Conservation (phyloP, 2,797 vertebrate species). For the Hapalemur alaotrensis region DNA sequence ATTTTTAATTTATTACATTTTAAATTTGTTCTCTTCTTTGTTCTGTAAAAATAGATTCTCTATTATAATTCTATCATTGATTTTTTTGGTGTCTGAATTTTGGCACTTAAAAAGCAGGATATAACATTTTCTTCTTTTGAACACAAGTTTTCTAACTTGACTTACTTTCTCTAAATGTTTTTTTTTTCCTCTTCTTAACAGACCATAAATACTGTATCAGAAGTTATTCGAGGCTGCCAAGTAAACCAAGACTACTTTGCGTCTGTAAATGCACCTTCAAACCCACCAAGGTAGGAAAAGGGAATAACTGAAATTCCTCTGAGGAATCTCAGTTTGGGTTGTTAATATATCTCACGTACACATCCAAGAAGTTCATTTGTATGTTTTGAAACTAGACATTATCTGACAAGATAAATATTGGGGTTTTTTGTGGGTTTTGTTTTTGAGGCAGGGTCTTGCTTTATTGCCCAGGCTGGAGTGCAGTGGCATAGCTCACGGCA, state of each 20-base stretch:
- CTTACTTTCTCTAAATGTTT: conserved; percentile 34
- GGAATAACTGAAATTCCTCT: not conserved
- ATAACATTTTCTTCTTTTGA: conserved; percentile 34
- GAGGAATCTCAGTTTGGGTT: not conserved
- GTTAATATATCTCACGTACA: not conserved
- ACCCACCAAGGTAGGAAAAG: conserved; percentile 92
- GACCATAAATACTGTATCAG: conserved; percentile 99
- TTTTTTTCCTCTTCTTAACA: conserved; percentile 76
- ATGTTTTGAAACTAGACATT: not conserved
- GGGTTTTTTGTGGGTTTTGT: not conserved
- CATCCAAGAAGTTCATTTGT: not conserved
- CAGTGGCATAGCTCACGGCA: too few relatives aligned
- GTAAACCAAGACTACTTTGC: conserved; percentile 99
- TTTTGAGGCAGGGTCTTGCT: not conserved
- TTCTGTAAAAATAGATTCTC: not conserved
- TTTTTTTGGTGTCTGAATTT: not conserved
- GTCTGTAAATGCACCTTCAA: conserved; percentile 98
- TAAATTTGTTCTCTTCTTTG: conserved; percentile 2
- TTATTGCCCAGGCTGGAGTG: not conserved
- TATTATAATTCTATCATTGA: not conserved
- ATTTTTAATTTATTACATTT: conserved; percentile 41
- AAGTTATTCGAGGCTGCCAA: conserved; percentile 97
- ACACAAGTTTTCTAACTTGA: conserved; percentile 37
- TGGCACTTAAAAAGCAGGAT: conserved; percentile 1
- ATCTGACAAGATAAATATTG: not conserved